Evolutionary conservation across 2,888 invertebrate species (phyloP).

Genomic region (Dasysyrphus albostriatus): DNA sequence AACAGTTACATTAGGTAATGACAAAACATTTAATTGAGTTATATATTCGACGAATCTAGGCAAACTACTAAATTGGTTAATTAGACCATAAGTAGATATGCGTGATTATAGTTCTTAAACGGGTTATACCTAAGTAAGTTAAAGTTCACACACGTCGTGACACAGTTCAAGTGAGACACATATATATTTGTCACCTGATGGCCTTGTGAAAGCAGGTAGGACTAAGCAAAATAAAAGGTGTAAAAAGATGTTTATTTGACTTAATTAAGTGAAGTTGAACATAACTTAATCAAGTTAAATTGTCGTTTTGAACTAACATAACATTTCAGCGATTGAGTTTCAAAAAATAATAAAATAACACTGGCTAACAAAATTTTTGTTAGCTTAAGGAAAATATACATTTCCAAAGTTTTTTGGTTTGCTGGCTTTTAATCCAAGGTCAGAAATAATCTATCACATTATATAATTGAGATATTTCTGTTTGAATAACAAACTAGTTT

Average conservation of each 20-base stretch:
- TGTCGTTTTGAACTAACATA: no score
- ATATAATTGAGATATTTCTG: no score
- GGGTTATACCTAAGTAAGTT: not conserved
- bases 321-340: no score
- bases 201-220: not conserved
- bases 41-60: slow-evolving; percentile 52
- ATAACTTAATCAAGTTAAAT: slow-evolving; percentile 37
- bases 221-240: not conserved
- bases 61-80: slow-evolving; percentile 62
- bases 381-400: no score
- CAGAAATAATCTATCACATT: no score
- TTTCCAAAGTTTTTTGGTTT: no score
- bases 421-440: no score
- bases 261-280: slow-evolving; percentile 49
- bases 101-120: slow-evolving; percentile 56
- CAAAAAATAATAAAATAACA: no score
- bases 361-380: no score
- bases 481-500: no score
- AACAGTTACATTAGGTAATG: not conserved
- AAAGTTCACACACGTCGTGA: slow-evolving; percentile 12
- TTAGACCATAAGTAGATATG: slow-evolving; percentile 61
- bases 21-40: slow-evolving; percentile 48
- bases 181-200: slow-evolving; percentile 32
- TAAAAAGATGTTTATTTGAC: slow-evolving; percentile 36
- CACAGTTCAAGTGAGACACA: slow-evolving; percentile 32